These are phyloP conservation scores for Plusia festucae DNA, from an alignment of 2,888 invertebrate species.

Conservation along the genomic window DNA sequence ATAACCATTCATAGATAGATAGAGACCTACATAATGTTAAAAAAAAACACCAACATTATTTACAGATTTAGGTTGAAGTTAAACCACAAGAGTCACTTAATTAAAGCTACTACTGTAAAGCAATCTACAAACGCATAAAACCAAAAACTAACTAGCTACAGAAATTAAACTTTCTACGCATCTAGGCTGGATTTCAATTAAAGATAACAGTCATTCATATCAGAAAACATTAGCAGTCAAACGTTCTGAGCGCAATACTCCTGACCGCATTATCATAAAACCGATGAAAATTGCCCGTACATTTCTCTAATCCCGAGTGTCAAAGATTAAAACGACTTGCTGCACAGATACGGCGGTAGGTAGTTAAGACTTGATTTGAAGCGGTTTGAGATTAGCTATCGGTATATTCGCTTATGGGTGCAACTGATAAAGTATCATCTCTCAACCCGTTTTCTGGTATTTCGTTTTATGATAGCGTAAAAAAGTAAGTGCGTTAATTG, in stretches of 20 bases:
- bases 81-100: background rate
- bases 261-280: slow-evolving; percentile 80
- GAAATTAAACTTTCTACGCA: slow-evolving; percentile 53
- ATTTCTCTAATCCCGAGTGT: slow-evolving; percentile 76
- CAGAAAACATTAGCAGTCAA: slow-evolving; percentile 69
- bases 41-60: background rate
- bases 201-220: slow-evolving; percentile 69
- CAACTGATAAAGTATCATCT: slow-evolving; percentile 16
- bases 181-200: slow-evolving; percentile 67
- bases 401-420: slow-evolving; percentile 13
- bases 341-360: slow-evolving; percentile 31
- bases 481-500: background rate
- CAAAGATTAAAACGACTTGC: slow-evolving; percentile 68
- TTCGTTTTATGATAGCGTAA: background rate
- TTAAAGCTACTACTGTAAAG: background rate
- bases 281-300: slow-evolving; percentile 77
- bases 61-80: background rate
- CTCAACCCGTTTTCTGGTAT: background rate
- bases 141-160: slow-evolving; percentile 26
- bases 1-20: no score
- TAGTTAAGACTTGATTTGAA: slow-evolving; percentile 29
- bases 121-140: slow-evolving; percentile 2
- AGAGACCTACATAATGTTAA: no score
- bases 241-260: slow-evolving; percentile 77
- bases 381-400: slow-evolving; percentile 41